phyloP scores from a whole-genome alignment of 2,888 invertebrate species.

The Theretra japonica region DNA sequence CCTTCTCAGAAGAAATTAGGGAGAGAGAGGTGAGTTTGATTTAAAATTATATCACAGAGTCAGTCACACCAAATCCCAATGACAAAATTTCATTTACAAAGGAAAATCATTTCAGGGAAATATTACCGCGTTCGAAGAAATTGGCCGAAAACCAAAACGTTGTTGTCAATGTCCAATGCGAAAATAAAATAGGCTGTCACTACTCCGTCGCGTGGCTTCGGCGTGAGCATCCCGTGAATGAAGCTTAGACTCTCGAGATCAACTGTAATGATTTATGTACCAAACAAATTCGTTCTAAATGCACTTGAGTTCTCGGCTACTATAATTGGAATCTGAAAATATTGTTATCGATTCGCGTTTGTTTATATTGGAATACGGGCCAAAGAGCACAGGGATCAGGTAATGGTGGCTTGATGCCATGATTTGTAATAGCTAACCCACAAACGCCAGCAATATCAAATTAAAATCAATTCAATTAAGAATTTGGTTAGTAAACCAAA shows the following conservation, averaged over 20 bases:
- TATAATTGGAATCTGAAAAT: too few relatives aligned
- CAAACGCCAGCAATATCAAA: too few relatives aligned
- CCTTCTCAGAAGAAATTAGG: background rate
- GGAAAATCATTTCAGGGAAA: slow-evolving; percentile 20
- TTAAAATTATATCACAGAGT: slow-evolving; percentile 9
- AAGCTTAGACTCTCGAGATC: too few relatives aligned
- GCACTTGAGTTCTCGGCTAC: too few relatives aligned
- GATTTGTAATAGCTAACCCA: too few relatives aligned
- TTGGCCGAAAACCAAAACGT: slow-evolving; percentile 23
- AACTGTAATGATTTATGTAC: too few relatives aligned
- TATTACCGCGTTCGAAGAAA: slow-evolving; percentile 8
- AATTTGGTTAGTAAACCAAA: too few relatives aligned
- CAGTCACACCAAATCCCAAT: slow-evolving; percentile 6
- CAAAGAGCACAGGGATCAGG: too few relatives aligned
- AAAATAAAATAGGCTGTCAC: slow-evolving; percentile 9
- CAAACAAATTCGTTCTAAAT: too few relatives aligned
- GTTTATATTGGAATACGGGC: too few relatives aligned
- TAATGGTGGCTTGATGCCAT: too few relatives aligned
- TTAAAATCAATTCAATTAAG: background rate
- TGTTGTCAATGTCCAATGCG: slow-evolving; percentile 14
- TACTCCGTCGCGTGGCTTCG: slow-evolving; percentile 1
- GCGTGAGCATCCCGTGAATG: background rate
- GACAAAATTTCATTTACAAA: slow-evolving; percentile 19
- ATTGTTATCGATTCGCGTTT: too few relatives aligned
- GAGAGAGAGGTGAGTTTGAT: background rate